Base-by-base conservation (phyloP, 2,113 vertebrate genomes). In the Colius striatus region DNA sequence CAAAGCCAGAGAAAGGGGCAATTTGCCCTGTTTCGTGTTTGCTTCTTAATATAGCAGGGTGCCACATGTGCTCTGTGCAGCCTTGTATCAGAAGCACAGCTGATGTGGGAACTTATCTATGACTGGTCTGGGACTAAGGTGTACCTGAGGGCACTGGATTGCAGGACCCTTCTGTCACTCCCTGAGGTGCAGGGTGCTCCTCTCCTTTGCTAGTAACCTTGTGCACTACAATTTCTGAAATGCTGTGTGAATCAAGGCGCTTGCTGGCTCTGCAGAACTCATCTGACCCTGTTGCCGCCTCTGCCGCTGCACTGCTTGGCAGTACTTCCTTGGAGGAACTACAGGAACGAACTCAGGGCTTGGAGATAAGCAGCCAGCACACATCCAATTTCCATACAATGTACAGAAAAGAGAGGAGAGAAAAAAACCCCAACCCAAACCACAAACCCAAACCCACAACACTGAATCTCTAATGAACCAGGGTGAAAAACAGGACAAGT, bases 331-430 rank as follows among this genome's bases (percentile, higher is more conserved):
- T 65, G 90, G 83, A 96, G 76, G 61, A 96, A 86, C 92, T 90
- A 96, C 93, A 93, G 90, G 90, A 96, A 92, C 90, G 93, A 96
- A 96, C 90, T 96, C 94, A 95, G 68, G 80, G 83, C 66, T 88
- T 75, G 87, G 85, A 94, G 91, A 91, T 92, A 96, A 88, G 82
- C 87, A 95, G 80, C 85, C 88, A 94, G 83, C 76, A 84, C 86
- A 61, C 74, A 90, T 77, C 72, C 66, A 50, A 90, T 93, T 94
- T 93, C 86, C 91, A 94, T 85, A 93, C 84, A 91, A 83, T 58
- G 48, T 50, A 80, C 25, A 94, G 72, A 83, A 80, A 74, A 78
- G 65, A 86, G 83, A 41, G 58, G 60, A 86, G 47, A 6, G 54
- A 66, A 84, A 70, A 47, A 67, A 47, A 5, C 6, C 21, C 6